Conservation (phyloP, 2,113 vertebrate genomes). For the Eira barbara region DNA sequence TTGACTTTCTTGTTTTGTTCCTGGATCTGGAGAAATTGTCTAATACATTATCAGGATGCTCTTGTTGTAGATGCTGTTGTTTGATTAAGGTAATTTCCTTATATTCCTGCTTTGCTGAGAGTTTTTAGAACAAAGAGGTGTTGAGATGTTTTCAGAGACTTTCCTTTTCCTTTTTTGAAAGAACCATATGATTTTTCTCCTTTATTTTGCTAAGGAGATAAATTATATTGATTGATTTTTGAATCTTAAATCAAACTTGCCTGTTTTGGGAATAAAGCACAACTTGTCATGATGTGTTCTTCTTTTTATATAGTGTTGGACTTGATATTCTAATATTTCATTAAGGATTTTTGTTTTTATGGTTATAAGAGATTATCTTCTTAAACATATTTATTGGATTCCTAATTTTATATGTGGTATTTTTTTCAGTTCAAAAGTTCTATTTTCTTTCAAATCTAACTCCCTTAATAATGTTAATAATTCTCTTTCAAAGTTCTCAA, state of each 20-base stretch:
- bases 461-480: background rate
- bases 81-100: background rate
- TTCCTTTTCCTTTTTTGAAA: background rate
- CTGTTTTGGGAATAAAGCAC: background rate
- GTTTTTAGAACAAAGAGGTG: background rate
- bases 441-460: background rate
- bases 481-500: background rate
- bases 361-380: background rate
- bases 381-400: background rate
- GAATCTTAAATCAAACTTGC: background rate
- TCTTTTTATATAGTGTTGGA: background rate
- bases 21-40: background rate
- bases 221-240: background rate
- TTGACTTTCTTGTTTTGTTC: background rate
- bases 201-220: background rate
- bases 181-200: background rate
- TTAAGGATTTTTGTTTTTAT: constrained; percentile 4
- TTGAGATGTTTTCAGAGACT: background rate
- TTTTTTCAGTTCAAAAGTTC: background rate
- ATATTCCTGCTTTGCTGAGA: background rate
- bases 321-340: background rate
- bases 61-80: background rate
- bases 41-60: background rate
- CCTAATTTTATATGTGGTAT: background rate
- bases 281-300: background rate